These are phyloP conservation scores for Varroa destructor DNA, from an alignment of 1,140 invertebrate species.

Conservation along the genomic window DNA sequence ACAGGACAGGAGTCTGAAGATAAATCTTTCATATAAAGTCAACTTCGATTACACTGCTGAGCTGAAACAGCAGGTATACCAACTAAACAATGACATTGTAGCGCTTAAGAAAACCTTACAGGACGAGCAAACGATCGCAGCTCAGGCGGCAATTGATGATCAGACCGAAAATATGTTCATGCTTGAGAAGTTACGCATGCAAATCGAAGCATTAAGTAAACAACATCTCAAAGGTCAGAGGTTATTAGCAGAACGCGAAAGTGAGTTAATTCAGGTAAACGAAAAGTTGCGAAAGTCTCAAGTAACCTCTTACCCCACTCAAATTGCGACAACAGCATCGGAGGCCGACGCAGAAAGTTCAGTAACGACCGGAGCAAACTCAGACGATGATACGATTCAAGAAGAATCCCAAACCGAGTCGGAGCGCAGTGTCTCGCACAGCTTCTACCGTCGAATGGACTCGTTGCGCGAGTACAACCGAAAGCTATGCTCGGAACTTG, in stretches of 20 bases:
- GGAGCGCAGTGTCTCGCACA: neutral
- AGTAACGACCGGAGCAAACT: neutral
- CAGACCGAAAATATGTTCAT: slow-evolving; percentile 18
- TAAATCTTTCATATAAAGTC: neutral
- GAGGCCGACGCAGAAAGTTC: neutral
- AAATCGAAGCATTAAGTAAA: neutral
- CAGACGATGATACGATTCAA: neutral
- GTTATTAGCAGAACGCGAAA: neutral
- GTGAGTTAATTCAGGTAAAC: neutral
- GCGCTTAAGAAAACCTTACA: neutral
- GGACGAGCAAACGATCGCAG: neutral
- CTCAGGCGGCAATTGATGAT: neutral
- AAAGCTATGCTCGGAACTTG: slow-evolving; percentile 15
- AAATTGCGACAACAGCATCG: too few species aligned
- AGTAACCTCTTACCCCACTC: too few species aligned
- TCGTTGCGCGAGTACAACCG: slow-evolving; percentile 19
- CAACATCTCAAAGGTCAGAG: slow-evolving; percentile 3
- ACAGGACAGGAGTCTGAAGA: neutral
- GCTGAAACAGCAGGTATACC: neutral
- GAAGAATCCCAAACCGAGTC: slow-evolving; percentile 24
- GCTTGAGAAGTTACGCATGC: slow-evolving; percentile 12
- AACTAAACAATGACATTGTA: slow-evolving; percentile 4
- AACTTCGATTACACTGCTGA: slow-evolving; percentile 8
- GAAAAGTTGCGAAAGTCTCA: neutral
- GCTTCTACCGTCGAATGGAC: slow-evolving; percentile 13